A percentile compares a stretch with the other conserved stretches of the same genome.
Evolutionary conservation across 2,888 invertebrate genomes (phyloP).

Genomic region (Drosophila emarginata): DNA sequence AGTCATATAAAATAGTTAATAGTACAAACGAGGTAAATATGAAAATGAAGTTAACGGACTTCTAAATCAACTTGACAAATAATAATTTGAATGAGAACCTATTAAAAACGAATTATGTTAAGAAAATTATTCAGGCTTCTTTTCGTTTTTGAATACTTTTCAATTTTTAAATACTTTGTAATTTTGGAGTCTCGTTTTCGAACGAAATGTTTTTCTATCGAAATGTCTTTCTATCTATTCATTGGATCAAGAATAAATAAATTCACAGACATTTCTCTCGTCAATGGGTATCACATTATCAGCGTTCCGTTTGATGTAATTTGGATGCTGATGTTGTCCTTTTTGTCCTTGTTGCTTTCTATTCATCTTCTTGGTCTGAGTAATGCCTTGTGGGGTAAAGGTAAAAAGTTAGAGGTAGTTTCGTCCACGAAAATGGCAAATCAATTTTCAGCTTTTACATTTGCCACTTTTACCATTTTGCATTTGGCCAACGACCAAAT

Average conservation of each 20-base stretch:
- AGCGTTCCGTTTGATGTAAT: not conserved
- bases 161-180: too few species aligned
- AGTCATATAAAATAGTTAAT: too few species aligned
- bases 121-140: too few species aligned
- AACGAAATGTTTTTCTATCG: too few species aligned
- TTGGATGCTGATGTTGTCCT: not conserved
- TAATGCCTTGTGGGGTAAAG: not conserved
- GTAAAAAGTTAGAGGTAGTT: not conserved
- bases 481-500: constrained; percentile 1
- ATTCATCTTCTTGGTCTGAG: not conserved
- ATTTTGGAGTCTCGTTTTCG: too few species aligned
- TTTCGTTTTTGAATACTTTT: too few species aligned
- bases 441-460: constrained; percentile 14
- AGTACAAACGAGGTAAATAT: too few species aligned
- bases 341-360: not conserved
- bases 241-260: not conserved
- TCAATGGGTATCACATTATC: not conserved
- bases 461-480: constrained; percentile 10
- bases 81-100: too few species aligned
- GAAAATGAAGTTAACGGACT: too few species aligned
- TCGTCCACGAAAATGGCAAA: constrained; percentile 10
- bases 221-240: not conserved
- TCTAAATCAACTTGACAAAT: too few species aligned
- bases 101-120: too few species aligned
- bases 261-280: not conserved